phyloP scores from a whole-genome alignment of 2,888 invertebrate genomes.

The Dicyrtoma fusca region DNA sequence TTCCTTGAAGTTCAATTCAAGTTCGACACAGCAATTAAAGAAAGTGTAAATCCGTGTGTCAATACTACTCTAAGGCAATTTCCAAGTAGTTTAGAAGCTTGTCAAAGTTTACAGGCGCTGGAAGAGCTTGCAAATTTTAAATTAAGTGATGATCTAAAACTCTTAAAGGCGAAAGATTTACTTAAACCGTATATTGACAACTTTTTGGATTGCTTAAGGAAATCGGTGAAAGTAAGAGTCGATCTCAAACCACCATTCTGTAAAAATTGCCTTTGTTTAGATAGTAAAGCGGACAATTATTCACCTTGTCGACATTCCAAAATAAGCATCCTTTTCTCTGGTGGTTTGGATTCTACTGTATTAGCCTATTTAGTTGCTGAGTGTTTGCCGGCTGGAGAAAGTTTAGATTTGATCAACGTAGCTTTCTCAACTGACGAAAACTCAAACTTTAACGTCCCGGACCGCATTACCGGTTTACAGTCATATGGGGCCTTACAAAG shows the following conservation, averaged over 20 bases:
- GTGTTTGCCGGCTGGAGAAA: constrained; percentile 65
- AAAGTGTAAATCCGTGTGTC: constrained; percentile 2
- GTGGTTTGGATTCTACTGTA: constrained; percentile 94
- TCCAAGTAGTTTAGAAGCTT: constrained; percentile 62
- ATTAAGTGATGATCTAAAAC: constrained; percentile 1
- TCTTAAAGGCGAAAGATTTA: constrained; percentile 6
- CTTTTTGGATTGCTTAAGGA: constrained; percentile 58
- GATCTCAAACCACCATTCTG: constrained; percentile 57
- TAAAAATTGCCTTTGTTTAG: constrained; percentile 54
- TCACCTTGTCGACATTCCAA: constrained; percentile 67
- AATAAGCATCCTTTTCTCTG: constrained; percentile 88
- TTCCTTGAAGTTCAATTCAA: constrained; percentile 15
- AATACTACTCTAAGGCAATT: constrained; percentile 3
- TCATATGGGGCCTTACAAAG: constrained; percentile 44
- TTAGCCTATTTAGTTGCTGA: constrained; percentile 78
- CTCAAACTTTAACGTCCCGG: constrained; percentile 44
- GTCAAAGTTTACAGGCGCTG: not conserved
- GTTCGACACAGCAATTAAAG: not conserved
- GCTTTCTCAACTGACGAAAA: constrained; percentile 67
- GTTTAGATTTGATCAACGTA: constrained; percentile 93
- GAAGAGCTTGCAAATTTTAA: not conserved
- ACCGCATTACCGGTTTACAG: constrained; percentile 48
- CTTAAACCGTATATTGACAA: constrained; percentile 38
- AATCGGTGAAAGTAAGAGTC: constrained; percentile 57
- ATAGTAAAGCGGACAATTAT: not conserved